Conservation (phyloP, 2,113 vertebrate genomes). For the Aspidoscelis tigris region DNA sequence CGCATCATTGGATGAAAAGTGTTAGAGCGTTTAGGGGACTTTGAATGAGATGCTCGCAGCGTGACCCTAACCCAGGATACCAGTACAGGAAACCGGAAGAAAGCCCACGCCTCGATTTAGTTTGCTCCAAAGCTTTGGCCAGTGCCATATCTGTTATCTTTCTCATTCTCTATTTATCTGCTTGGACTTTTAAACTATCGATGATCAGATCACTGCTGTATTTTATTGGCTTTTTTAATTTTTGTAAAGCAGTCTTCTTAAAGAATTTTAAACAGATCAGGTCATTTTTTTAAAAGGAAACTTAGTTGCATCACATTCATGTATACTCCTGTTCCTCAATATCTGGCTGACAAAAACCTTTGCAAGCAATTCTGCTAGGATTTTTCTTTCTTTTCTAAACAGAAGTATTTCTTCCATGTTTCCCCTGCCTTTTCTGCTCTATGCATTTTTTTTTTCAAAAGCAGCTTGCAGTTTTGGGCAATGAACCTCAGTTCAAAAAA, state of each 20-base stretch:
- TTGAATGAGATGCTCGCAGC: conserved; percentile 72
- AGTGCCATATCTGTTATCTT: conserved; percentile 50
- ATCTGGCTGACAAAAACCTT: conserved; percentile 43
- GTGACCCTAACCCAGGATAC: conserved; percentile 65
- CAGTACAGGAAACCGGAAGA: conserved; percentile 52
- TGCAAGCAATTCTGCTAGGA: background rate
- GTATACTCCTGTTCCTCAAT: conserved; percentile 1
- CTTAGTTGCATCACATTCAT: background rate
- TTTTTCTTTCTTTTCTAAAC: conserved; percentile 1
- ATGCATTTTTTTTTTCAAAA: background rate
- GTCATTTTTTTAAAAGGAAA: conserved; percentile 8
- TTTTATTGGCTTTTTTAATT: conserved; percentile 21
- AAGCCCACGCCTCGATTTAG: conserved; percentile 34
- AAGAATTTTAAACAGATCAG: conserved; percentile 22
- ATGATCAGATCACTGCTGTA: conserved; percentile 29
- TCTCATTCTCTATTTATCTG: conserved; percentile 66
- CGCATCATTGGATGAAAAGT: conserved; percentile 51
- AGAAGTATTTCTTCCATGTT: background rate
- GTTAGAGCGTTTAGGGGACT: conserved; percentile 49
- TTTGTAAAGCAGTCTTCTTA: conserved; percentile 31
- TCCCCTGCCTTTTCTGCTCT: background rate
- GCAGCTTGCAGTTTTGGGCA: too few relatives aligned
- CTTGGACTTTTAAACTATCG: conserved; percentile 57
- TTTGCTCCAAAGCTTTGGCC: conserved; percentile 62
- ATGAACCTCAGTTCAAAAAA: background rate